A percentile compares a stretch with the other conserved stretches of the same genome.
Conservation (phyloP, 2,113 vertebrate species). For the Polyodon spathula region DNA sequence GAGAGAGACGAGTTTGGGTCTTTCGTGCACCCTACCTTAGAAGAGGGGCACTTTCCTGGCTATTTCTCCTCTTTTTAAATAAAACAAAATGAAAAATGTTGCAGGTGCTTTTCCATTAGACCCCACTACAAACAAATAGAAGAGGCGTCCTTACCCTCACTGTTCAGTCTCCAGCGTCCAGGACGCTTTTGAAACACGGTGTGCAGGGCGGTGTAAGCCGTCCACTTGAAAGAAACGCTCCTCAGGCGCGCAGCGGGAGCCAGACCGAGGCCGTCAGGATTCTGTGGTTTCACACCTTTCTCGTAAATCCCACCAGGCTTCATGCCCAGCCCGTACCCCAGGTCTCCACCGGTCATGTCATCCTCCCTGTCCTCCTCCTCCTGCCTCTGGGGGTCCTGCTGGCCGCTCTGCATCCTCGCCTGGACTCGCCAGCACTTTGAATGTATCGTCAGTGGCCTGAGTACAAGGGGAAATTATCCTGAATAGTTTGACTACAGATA, state of each 20-base stretch:
- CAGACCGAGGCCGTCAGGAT: constrained; percentile 2
- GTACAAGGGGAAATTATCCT: too few species aligned
- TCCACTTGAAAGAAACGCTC: constrained; percentile 29
- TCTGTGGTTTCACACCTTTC: neutral
- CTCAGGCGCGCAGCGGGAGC: constrained; percentile 11
- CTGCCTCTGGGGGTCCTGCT: constrained; percentile 22
- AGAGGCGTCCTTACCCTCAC: constrained; percentile 39
- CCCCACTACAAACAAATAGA: neutral
- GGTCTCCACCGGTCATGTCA: constrained; percentile 73
- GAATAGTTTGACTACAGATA: too few species aligned
- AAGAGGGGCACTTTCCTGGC: too few species aligned
- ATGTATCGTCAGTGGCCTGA: constrained; percentile 1
- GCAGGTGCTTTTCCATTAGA: too few species aligned
- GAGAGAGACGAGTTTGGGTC: too few species aligned
- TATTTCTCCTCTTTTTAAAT: too few species aligned
- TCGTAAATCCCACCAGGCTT: constrained; percentile 41
- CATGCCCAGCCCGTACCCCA: constrained; percentile 66
- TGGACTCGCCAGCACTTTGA: constrained; percentile 2
- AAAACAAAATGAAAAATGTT: neutral
- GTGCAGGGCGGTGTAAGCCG: constrained; percentile 26
- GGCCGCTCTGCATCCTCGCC: constrained; percentile 31
- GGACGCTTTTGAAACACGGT: neutral
- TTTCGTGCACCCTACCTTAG: too few species aligned
- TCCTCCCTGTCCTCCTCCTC: constrained; percentile 50
- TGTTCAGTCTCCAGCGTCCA: constrained; percentile 20